Percentiles rank a stretch among this genome's conserved stretches.
Conservation (phyloP, 2,113 vertebrate species). For the Rhynchopsitta pachyrhyncha region DNA sequence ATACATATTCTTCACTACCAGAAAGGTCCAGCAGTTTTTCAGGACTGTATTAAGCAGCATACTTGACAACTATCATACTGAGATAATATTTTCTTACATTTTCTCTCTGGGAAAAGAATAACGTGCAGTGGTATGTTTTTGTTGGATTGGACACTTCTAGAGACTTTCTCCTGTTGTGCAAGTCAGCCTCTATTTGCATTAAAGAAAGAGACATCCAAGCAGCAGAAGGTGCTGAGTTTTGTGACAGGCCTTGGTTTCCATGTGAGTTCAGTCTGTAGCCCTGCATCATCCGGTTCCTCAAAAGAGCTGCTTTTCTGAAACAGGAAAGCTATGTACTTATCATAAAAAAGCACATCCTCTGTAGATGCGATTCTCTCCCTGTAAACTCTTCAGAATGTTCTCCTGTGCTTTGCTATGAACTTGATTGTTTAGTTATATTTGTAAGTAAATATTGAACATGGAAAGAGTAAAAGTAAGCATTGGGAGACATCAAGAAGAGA, state of each 20-base stretch:
- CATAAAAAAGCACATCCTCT: neutral
- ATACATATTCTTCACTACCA: neutral
- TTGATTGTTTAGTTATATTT: neutral
- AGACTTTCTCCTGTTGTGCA: neutral
- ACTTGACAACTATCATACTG: neutral
- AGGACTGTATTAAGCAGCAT: neutral
- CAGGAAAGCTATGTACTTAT: neutral
- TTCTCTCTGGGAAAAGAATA: neutral
- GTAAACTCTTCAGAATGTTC: neutral
- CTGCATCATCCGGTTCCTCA: neutral
- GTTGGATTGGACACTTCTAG: neutral
- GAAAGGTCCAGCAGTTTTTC: neutral
- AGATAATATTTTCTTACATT: neutral
- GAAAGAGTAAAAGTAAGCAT: neutral
- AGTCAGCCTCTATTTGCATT: neutral
- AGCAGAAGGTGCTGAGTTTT: neutral
- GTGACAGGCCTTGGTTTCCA: neutral
- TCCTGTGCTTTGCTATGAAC: neutral
- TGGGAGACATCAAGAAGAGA: neutral
- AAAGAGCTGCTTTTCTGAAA: neutral
- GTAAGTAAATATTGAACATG: neutral
- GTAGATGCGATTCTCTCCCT: neutral
- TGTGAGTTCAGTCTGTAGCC: neutral
- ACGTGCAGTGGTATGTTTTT: neutral
- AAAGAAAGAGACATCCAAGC: neutral